Evolutionary conservation across 2,888 invertebrate genomes (phyloP).

Genomic region (Chorisops tibialis): DNA sequence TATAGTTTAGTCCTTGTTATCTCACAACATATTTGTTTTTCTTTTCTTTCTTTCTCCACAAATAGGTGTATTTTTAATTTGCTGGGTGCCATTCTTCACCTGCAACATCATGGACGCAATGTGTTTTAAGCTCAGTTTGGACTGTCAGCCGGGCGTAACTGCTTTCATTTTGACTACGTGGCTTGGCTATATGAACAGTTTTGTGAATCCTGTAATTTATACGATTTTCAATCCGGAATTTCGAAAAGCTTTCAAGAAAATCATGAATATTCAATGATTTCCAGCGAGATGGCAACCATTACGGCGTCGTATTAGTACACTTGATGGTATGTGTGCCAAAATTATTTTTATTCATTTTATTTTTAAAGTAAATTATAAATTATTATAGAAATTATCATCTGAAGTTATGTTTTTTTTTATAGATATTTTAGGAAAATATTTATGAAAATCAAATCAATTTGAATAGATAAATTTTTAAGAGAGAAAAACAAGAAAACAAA

Average conservation of each 20-base stretch:
- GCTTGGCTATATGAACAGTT: conserved; percentile 97
- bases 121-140: conserved; percentile 78
- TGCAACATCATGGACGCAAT: conserved; percentile 97
- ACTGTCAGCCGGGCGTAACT: conserved; percentile 80
- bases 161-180: conserved; percentile 94
- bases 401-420: too few relatives aligned
- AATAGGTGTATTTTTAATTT: conserved; percentile 93
- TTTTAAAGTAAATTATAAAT: too few relatives aligned
- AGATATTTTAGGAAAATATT: too few relatives aligned
- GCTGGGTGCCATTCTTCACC: conserved; percentile 99
- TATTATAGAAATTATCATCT: too few relatives aligned
- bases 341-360: too few relatives aligned
- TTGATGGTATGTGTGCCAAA: too few relatives aligned
- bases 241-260: conserved; percentile 94
- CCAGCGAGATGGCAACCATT: background rate
- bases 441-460: too few relatives aligned
- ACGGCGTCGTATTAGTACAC: too few relatives aligned
- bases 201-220: conserved; percentile 90
- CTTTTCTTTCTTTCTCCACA: conserved; percentile 8
- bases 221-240: conserved; percentile 97
- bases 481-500: too few relatives aligned
- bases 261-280: conserved; percentile 67
- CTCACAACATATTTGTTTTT: conserved; percentile 5
- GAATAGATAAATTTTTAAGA: too few relatives aligned
- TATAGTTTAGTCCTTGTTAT: background rate